phyloP scores from a whole-genome alignment of 2,113 vertebrate genomes.

The Vanacampus margaritifer region DNA sequence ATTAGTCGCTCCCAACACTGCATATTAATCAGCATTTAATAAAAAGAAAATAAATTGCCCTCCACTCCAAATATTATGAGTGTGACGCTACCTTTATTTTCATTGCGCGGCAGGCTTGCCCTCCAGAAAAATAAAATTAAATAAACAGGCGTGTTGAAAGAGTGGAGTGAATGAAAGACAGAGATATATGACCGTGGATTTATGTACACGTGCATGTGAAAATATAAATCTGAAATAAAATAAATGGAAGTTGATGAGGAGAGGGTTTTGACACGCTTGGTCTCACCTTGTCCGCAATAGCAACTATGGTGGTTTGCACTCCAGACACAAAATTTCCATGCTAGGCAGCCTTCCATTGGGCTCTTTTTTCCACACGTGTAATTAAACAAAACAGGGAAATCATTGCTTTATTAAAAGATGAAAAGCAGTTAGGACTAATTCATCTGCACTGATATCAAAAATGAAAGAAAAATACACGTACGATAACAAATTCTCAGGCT shows the following conservation, averaged over 20 bases:
- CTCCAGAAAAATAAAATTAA: conserved; percentile 48
- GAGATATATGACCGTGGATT: conserved; percentile 42
- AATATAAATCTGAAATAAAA: conserved; percentile 58
- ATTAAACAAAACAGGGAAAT: conserved; percentile 50
- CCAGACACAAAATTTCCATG: conserved; percentile 44
- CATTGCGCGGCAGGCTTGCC: conserved; percentile 60
- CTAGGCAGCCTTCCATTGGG: conserved; percentile 25
- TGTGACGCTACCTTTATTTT: conserved; percentile 72
- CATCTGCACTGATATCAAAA: background rate
- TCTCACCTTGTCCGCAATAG: conserved; percentile 9
- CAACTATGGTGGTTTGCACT: conserved; percentile 15
- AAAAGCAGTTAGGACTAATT: background rate
- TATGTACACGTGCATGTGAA: conserved; percentile 28
- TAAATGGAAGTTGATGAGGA: conserved; percentile 69
- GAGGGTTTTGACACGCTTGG: conserved; percentile 39
- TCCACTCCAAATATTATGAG: conserved; percentile 91
- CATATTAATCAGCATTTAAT: conserved; percentile 97
- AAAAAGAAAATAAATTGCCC: conserved; percentile 89
- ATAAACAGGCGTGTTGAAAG: conserved; percentile 68
- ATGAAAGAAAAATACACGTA: background rate
- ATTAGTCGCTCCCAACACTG: conserved; percentile 86
- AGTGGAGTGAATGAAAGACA: conserved; percentile 24
- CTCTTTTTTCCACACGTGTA: conserved; percentile 32
- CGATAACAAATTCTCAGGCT: background rate
- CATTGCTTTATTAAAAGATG: conserved; percentile 13